Evolutionary conservation across 2,888 invertebrate species (phyloP).

Genomic region (Meteorus colon): DNA sequence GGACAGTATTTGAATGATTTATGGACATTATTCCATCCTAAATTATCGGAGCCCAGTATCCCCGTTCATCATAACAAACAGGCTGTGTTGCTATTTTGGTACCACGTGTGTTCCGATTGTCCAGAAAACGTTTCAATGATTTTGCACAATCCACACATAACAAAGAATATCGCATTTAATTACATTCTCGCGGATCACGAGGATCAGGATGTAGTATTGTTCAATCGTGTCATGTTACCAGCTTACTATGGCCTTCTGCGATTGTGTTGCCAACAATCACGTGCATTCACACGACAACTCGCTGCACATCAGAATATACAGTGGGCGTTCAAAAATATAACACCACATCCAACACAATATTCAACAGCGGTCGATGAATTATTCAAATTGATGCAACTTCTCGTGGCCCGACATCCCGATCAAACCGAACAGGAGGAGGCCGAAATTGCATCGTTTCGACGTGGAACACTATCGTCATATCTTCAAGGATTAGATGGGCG

Average conservation of each 20-base stretch:
- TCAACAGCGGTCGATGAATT: constrained; percentile 93
- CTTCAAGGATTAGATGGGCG: constrained; percentile 91
- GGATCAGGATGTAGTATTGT: constrained; percentile 95
- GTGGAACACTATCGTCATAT: constrained; percentile 91
- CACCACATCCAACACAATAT: constrained; percentile 96
- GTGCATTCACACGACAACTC: constrained; percentile 87
- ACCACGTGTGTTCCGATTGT: constrained; percentile 93
- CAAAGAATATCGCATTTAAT: constrained; percentile 96
- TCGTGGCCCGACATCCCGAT: constrained; percentile 89
- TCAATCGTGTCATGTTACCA: constrained; percentile 95
- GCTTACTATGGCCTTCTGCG: constrained; percentile 92
- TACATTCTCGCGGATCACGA: constrained; percentile 97
- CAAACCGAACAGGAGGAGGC: constrained; percentile 84
- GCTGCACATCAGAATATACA: constrained; percentile 96
- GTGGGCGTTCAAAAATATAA: constrained; percentile 97
- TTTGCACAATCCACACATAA: constrained; percentile 89
- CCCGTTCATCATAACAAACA: constrained; percentile 97
- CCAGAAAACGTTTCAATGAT: constrained; percentile 93
- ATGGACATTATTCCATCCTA: constrained; percentile 96
- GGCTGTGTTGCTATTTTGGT: constrained; percentile 93
- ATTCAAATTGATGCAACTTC: constrained; percentile 90
- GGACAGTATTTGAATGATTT: constrained; percentile 93
- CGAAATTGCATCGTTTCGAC: constrained; percentile 89
- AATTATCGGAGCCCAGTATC: constrained; percentile 94
- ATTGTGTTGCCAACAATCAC: constrained; percentile 92